These are phyloP conservation scores for Australoheros scitulus DNA, from an alignment of 2,113 vertebrate genomes.

Conservation along the genomic window DNA sequence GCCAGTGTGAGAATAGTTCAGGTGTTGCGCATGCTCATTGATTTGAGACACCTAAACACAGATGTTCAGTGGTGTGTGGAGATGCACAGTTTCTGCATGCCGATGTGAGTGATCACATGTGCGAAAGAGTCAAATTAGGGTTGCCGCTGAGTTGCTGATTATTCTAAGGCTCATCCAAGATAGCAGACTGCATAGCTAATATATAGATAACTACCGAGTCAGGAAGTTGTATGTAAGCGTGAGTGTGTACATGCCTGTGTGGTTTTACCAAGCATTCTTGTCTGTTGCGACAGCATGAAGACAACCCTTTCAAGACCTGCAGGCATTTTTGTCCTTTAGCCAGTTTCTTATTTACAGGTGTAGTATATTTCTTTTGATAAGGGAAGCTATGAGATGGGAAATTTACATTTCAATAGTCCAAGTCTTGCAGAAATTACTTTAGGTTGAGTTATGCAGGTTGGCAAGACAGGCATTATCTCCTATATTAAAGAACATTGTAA, in stretches of 20 bases:
- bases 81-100: slow-evolving; percentile 29
- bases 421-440: slow-evolving; percentile 38
- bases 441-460: slow-evolving; percentile 23
- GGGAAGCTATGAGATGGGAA: slow-evolving; percentile 1
- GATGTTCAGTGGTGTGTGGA: slow-evolving; percentile 33
- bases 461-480: slow-evolving; percentile 22
- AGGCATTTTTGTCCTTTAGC: slow-evolving; percentile 24
- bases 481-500: slow-evolving; percentile 34
- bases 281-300: slow-evolving; percentile 18
- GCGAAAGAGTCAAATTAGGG: not conserved
- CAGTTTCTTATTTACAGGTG: slow-evolving; percentile 54
- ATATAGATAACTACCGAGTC: slow-evolving; percentile 46
- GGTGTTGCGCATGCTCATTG: slow-evolving; percentile 48
- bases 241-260: not conserved
- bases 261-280: not conserved
- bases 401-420: slow-evolving; percentile 63
- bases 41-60: slow-evolving; percentile 46
- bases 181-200: slow-evolving; percentile 40
- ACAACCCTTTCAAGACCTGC: slow-evolving; percentile 15
- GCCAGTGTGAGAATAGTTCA: slow-evolving; percentile 44
- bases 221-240: not conserved
- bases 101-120: slow-evolving; percentile 28
- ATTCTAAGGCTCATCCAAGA: slow-evolving; percentile 18
- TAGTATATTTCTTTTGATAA: slow-evolving; percentile 57
- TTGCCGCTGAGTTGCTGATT: slow-evolving; percentile 10